Evolutionary conservation across 1,140 invertebrate genomes (phyloP).

Genomic region (Lanistes nyassanus): DNA sequence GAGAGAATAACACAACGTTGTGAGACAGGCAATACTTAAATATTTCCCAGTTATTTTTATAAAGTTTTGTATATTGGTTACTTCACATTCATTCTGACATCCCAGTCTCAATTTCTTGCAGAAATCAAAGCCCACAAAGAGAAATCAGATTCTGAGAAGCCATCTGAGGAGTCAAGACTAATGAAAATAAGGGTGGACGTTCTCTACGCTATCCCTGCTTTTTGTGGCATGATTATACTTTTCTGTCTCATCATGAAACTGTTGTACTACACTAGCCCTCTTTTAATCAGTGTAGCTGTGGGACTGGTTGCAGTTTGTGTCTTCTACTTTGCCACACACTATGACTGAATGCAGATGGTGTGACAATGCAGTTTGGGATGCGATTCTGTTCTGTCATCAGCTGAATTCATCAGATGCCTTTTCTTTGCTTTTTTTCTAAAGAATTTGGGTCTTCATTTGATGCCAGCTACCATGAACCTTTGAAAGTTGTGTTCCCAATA

Average conservation of each 20-base stretch:
- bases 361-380: no score
- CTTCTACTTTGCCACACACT: constrained; percentile 6
- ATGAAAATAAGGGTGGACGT: neutral
- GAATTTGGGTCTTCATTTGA: neutral
- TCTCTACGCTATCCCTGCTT: neutral
- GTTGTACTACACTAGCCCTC: constrained; percentile 38
- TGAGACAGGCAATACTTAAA: no score
- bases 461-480: neutral
- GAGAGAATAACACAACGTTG: no score
- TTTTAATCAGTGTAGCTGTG: constrained; percentile 12
- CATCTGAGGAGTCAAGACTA: neutral
- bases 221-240: neutral
- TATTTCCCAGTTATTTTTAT: no score
- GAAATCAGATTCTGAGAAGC: constrained; percentile 2
- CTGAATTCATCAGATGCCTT: no score
- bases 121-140: neutral
- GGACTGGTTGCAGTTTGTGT: constrained; percentile 2
- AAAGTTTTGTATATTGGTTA: no score
- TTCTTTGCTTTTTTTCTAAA: no score
- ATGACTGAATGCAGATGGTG: neutral
- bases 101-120: constrained; percentile 13
- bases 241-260: neutral
- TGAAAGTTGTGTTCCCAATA: no score
- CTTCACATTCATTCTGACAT: neutral
- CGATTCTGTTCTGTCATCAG: no score